These are phyloP conservation scores for Eubasilissa splendida DNA, from an alignment of 2,888 invertebrate species.

Conservation along the genomic window DNA sequence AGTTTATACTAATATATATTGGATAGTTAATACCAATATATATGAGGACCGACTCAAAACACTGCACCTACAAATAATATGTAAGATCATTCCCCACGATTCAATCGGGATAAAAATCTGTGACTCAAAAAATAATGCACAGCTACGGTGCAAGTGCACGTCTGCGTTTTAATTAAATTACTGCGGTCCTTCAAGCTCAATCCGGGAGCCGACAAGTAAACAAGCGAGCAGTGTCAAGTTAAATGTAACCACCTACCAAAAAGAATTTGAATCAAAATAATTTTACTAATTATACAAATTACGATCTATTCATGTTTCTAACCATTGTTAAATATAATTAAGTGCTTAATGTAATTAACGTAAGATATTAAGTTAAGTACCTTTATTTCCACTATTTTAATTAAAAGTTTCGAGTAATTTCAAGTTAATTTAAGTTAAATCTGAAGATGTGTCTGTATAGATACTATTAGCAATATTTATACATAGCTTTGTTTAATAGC, in stretches of 20 bases:
- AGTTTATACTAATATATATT: no score
- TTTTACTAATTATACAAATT: no score
- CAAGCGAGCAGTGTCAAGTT: slow-evolving; percentile 14
- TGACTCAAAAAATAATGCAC: slow-evolving; percentile 47
- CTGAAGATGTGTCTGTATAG: no score
- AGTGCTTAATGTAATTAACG: no score
- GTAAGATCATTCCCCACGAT: slow-evolving; percentile 23
- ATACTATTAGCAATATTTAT: no score
- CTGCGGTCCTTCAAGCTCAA: slow-evolving; percentile 54
- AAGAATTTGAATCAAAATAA: neutral
- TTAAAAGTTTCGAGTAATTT: no score
- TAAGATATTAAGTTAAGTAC: no score
- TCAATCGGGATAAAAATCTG: slow-evolving; percentile 43
- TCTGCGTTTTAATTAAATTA: slow-evolving; percentile 58
- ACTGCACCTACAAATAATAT: slow-evolving; percentile 9
- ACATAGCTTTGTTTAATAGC: no score
- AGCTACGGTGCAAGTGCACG: slow-evolving; percentile 46
- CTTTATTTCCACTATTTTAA: no score
- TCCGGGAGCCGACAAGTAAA: slow-evolving; percentile 2
- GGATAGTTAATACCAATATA: neutral
- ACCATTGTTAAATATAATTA: no score
- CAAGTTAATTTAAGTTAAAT: no score
- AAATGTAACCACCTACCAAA: slow-evolving; percentile 17
- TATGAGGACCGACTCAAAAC: slow-evolving; percentile 12
- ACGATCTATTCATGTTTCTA: no score